A percentile compares a stretch with the other conserved stretches of the same genome.
These are phyloP conservation scores for Corvus cornix DNA, from an alignment of 2,113 vertebrate species.

Conservation along the genomic window DNA sequence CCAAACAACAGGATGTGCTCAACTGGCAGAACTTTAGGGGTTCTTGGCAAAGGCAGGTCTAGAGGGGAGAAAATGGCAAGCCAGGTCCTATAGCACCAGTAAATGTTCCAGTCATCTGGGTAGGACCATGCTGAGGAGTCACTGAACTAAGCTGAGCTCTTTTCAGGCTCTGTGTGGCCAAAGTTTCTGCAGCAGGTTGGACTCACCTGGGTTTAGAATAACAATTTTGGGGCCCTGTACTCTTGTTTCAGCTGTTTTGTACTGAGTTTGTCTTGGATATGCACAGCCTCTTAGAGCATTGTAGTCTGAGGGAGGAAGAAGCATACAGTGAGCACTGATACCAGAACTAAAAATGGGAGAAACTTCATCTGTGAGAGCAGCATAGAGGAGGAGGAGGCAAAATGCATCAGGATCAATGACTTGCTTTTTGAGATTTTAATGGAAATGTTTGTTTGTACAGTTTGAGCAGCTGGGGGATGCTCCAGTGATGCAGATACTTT, in stretches of 20 bases:
- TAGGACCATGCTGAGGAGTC: too few relatives aligned
- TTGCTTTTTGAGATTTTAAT: not conserved
- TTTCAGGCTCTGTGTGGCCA: not conserved
- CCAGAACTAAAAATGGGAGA: not conserved
- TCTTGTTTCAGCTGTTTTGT: not conserved
- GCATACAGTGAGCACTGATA: not conserved
- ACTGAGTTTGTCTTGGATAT: rapidly evolving
- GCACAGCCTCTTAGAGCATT: not conserved
- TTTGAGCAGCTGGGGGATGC: not conserved
- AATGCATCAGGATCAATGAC: not conserved
- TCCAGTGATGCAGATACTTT: not conserved
- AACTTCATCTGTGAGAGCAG: not conserved
- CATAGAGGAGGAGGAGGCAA: rapidly evolving
- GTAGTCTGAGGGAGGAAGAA: not conserved
- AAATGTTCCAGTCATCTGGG: not conserved
- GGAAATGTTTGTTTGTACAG: not conserved
- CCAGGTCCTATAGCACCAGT: not conserved
- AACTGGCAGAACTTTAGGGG: rapidly evolving
- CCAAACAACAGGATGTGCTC: rapidly evolving
- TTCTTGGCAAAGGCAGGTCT: not conserved
- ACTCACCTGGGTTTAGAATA: not conserved
- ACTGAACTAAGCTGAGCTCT: not conserved
- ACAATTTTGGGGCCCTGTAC: rapidly evolving
- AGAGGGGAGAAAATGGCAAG: not conserved
- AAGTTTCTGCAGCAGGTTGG: not conserved